Evolutionary conservation across 2,113 vertebrate species (phyloP).

Genomic region (Pollimyrus isidori): DNA sequence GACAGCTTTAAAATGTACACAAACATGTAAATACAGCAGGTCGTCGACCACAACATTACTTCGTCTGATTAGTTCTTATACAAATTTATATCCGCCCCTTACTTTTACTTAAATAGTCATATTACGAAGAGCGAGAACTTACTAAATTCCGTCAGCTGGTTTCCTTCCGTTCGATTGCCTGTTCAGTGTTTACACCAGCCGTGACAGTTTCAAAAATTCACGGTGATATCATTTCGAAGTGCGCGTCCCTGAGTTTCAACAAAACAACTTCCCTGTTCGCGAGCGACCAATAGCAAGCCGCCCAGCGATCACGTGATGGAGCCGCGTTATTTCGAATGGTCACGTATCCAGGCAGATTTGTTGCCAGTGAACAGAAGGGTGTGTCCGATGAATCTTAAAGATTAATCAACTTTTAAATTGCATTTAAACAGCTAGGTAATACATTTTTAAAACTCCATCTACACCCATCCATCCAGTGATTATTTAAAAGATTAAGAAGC

Average conservation of each 20-base stretch:
- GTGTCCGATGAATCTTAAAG: background rate
- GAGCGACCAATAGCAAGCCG: conserved; percentile 39
- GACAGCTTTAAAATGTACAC: background rate
- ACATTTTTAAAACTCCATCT: background rate
- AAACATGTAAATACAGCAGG: background rate
- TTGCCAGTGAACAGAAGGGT: background rate
- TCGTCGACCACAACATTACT: background rate
- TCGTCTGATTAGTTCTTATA: background rate
- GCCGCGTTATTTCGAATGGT: conserved; percentile 25
- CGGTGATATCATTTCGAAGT: background rate
- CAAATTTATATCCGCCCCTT: background rate
- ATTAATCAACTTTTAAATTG: background rate
- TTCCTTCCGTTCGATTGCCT: background rate
- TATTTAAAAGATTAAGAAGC: background rate
- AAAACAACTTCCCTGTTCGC: conserved; percentile 43
- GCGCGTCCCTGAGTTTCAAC: conserved; percentile 45
- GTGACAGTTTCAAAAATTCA: background rate
- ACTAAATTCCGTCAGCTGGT: background rate
- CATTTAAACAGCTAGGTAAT: background rate
- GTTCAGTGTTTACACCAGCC: background rate
- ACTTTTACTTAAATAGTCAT: background rate
- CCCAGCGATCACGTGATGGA: conserved; percentile 38
- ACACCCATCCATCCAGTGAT: background rate
- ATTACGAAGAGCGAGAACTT: background rate
- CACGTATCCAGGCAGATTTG: conserved; percentile 47